Evolutionary conservation across 2,888 invertebrate genomes (phyloP).

Genomic region (Antitype chi): DNA sequence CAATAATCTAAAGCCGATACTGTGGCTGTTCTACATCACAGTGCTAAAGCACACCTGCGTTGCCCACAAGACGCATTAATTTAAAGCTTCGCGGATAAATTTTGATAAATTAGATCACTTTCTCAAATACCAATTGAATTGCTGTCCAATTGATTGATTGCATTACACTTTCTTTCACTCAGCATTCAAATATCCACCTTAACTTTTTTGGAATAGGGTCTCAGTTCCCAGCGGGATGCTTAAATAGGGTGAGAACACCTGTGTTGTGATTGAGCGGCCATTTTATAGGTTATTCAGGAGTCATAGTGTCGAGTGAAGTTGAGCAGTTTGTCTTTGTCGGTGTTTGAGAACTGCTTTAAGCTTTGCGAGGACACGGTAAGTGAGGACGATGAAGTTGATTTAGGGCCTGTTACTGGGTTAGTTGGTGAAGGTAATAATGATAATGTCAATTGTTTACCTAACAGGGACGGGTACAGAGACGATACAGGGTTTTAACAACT

Average conservation of each 20-base stretch:
- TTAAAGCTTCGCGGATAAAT: conserved; percentile 70
- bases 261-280: conserved; percentile 64
- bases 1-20: conserved; percentile 48
- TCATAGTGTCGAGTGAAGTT: conserved; percentile 52
- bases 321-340: conserved; percentile 53
- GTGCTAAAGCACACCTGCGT: conserved; percentile 68
- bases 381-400: conserved; percentile 44
- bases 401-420: conserved; percentile 37
- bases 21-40: conserved; percentile 62
- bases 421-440: conserved; percentile 13
- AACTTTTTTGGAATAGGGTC: conserved; percentile 20
- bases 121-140: conserved; percentile 73
- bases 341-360: conserved; percentile 42
- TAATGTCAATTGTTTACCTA: background rate
- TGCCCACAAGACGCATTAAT: conserved; percentile 63
- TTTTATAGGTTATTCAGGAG: conserved; percentile 65
- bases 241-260: conserved; percentile 59
- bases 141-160: conserved; percentile 74
- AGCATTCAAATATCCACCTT: conserved; percentile 59
- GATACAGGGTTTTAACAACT: no score
- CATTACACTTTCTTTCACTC: conserved; percentile 48
- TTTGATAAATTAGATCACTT: conserved; percentile 79
- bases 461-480: background rate
- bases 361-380: conserved; percentile 43
- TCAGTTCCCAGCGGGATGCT: background rate